Percentiles rank a stretch among this genome's conserved stretches.
phyloP scores from a whole-genome alignment of 2,888 invertebrate genomes.

The Limnephilus auricula region DNA sequence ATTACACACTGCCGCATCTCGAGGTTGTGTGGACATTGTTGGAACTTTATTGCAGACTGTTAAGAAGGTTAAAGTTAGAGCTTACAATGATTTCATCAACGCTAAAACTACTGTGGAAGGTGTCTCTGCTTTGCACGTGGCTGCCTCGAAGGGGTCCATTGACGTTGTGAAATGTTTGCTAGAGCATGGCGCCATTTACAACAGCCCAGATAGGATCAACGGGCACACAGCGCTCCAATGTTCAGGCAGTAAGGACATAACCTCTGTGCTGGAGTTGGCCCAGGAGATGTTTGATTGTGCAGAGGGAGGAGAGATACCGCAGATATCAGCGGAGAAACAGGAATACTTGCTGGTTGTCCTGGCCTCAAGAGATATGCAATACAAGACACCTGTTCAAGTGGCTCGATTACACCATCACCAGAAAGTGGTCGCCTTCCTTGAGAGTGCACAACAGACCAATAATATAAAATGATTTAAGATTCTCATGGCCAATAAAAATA shows the following conservation, averaged over 20 bases:
- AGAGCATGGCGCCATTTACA: neutral
- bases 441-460: neutral
- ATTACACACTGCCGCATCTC: neutral
- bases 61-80: neutral
- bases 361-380: neutral
- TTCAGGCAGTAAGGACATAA: neutral
- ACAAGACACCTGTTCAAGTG: neutral
- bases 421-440: neutral
- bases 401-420: neutral
- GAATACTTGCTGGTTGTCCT: neutral
- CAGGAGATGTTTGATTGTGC: slow-evolving; percentile 10
- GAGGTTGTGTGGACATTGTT: neutral
- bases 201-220: neutral
- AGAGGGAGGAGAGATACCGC: neutral
- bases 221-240: neutral
- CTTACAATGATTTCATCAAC: neutral
- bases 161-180: slow-evolving; percentile 10
- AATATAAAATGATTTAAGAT: no score
- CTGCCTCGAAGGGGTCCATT: neutral
- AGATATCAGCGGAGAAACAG: neutral
- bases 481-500: no score
- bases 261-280: neutral
- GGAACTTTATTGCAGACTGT: slow-evolving; percentile 11
- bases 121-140: neutral
- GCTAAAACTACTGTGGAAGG: neutral